Percentiles rank a stretch among this genome's conserved stretches.
phyloP scores from a whole-genome alignment of 2,113 vertebrate species.

The Pachypanchax playfairii region DNA sequence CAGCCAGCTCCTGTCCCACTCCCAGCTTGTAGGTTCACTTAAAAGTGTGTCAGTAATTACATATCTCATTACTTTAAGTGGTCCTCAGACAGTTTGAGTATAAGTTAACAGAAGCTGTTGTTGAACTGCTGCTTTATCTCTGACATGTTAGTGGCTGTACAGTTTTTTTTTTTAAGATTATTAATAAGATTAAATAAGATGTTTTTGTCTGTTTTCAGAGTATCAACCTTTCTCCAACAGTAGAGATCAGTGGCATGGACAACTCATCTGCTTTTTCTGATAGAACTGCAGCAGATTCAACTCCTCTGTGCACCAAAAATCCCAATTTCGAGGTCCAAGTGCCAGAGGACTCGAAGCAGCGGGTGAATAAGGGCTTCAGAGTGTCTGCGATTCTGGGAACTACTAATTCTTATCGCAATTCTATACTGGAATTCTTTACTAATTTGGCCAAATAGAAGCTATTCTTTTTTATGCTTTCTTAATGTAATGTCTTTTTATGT shows the following conservation, averaged over 20 bases:
- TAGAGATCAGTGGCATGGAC: slow-evolving; percentile 84
- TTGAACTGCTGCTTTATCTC: slow-evolving; percentile 10
- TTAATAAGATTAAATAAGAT: too few relatives aligned
- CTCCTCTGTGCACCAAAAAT: slow-evolving; percentile 82
- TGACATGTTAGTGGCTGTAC: not conserved
- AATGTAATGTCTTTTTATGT: slow-evolving; percentile 19
- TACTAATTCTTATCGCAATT: slow-evolving; percentile 67
- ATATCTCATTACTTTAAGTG: not conserved
- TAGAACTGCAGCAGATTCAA: slow-evolving; percentile 77
- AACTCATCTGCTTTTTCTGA: slow-evolving; percentile 82
- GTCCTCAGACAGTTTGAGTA: not conserved
- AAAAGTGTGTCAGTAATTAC: not conserved
- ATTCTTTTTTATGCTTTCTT: slow-evolving; percentile 22
- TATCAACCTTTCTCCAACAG: slow-evolving; percentile 87
- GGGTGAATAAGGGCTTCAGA: slow-evolving; percentile 91
- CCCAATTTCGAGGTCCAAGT: slow-evolving; percentile 84
- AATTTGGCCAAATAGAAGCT: slow-evolving; percentile 74
- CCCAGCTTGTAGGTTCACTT: slow-evolving; percentile 83
- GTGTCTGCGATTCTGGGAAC: slow-evolving; percentile 82
- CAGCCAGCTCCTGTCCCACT: slow-evolving; percentile 89
- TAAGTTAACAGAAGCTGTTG: slow-evolving; percentile 8
- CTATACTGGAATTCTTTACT: slow-evolving; percentile 77
- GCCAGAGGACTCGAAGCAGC: slow-evolving; percentile 87
- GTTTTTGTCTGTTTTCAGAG: slow-evolving; percentile 80
- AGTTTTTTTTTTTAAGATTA: too few relatives aligned